Percentiles rank a stretch among this genome's conserved stretches.
Conservation (phyloP, 2,113 vertebrate species). For the Meleagris gallopavo region DNA sequence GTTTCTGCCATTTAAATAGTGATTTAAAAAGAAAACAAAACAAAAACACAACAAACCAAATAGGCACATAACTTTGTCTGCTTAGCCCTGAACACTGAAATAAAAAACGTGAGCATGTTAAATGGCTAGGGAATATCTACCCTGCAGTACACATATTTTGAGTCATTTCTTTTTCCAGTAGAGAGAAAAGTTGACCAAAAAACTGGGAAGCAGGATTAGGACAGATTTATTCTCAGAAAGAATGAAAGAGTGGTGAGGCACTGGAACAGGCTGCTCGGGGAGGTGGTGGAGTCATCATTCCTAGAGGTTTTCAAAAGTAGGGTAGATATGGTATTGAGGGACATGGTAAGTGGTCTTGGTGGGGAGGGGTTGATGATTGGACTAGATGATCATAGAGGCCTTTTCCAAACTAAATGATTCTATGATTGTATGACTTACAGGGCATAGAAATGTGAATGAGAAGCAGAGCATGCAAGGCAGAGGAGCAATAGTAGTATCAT, state of each 20-base stretch:
- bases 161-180: not conserved
- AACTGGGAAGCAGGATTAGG: not conserved
- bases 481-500: not conserved
- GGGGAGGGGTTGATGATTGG: no score
- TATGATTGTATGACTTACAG: not conserved
- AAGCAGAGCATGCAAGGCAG: not conserved
- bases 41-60: conserved; percentile 8
- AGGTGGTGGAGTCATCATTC: no score
- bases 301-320: no score
- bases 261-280: no score
- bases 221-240: no score
- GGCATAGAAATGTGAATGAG: not conserved
- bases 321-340: no score
- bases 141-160: not conserved
- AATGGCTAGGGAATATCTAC: not conserved
- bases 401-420: no score
- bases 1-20: not conserved
- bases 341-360: no score
- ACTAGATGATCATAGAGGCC: no score
- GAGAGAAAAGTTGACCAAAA: not conserved
- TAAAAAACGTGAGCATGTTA: not conserved
- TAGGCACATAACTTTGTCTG: not conserved
- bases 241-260: no score
- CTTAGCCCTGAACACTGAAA: not conserved
- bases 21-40: conserved; percentile 16